Conservation (phyloP, 2,888 invertebrate species). For the Vannuccia rotundouncinata region DNA sequence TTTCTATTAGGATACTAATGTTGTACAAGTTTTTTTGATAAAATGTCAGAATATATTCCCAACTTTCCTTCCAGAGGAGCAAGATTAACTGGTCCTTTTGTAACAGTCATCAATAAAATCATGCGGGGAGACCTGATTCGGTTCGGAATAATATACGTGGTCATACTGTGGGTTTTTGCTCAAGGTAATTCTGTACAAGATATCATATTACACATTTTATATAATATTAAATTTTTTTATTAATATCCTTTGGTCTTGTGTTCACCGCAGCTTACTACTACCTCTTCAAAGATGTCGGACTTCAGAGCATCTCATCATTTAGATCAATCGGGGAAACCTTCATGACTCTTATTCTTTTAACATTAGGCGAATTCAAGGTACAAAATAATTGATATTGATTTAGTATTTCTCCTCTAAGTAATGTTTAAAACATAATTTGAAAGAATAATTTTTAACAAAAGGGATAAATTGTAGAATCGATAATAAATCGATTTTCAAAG, state of each 20-base stretch:
- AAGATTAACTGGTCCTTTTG: conserved; percentile 90
- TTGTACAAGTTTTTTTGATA: neutral
- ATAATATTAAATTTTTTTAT: too few relatives aligned
- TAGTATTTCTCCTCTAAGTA: too few relatives aligned
- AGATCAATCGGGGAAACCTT: conserved; percentile 81
- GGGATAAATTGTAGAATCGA: too few relatives aligned
- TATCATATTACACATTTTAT: neutral
- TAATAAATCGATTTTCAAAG: too few relatives aligned
- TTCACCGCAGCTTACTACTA: conserved; percentile 65
- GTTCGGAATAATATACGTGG: conserved; percentile 90
- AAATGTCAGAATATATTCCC: neutral
- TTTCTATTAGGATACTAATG: too few relatives aligned
- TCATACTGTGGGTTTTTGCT: conserved; percentile 88
- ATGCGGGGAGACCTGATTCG: conserved; percentile 96
- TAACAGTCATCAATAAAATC: conserved; percentile 99
- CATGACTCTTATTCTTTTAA: conserved; percentile 96
- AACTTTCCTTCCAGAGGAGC: conserved; percentile 69
- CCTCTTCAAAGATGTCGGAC: conserved; percentile 68
- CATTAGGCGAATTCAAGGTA: conserved; percentile 92
- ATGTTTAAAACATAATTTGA: too few relatives aligned
- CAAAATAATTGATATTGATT: neutral
- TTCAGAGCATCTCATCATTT: conserved; percentile 66
- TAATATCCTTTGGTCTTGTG: neutral
- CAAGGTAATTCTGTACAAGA: conserved; percentile 71
- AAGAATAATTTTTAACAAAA: too few relatives aligned